phyloP scores from a whole-genome alignment of 2,888 invertebrate species.

The Drosophila mulleri region DNA sequence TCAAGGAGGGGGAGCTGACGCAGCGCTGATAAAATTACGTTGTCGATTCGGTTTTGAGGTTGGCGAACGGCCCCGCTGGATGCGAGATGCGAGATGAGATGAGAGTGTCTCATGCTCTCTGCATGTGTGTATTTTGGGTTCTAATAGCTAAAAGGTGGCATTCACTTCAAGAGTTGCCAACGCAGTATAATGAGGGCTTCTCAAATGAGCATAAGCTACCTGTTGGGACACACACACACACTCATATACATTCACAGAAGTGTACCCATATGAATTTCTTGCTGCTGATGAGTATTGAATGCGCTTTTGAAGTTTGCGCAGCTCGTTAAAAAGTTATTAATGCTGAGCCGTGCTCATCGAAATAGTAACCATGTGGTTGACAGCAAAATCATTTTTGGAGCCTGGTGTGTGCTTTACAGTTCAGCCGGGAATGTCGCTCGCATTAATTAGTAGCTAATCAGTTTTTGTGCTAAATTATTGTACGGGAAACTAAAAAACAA shows the following conservation, averaged over 20 bases:
- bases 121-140: slow-evolving; percentile 1
- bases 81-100: background rate
- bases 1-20: slow-evolving; percentile 31
- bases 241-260: rapidly evolving
- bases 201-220: background rate
- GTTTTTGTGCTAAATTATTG: background rate
- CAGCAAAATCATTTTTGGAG: background rate
- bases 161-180: slow-evolving; percentile 25
- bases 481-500: background rate
- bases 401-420: background rate
- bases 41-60: slow-evolving; percentile 61
- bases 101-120: background rate
- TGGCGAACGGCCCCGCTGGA: slow-evolving; percentile 24
- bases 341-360: background rate
- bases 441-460: background rate
- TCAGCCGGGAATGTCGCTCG: background rate
- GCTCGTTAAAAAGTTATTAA: slow-evolving; percentile 10
- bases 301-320: slow-evolving; percentile 8
- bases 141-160: slow-evolving; percentile 11
- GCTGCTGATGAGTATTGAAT: slow-evolving; percentile 3
- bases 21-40: slow-evolving; percentile 49
- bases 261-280: slow-evolving; percentile 1
- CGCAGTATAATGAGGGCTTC: slow-evolving; percentile 4
- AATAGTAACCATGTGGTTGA: background rate
- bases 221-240: background rate